Evolutionary conservation across 2,797 vertebrate species (phyloP).

Genomic region (Todus mexicanus): DNA sequence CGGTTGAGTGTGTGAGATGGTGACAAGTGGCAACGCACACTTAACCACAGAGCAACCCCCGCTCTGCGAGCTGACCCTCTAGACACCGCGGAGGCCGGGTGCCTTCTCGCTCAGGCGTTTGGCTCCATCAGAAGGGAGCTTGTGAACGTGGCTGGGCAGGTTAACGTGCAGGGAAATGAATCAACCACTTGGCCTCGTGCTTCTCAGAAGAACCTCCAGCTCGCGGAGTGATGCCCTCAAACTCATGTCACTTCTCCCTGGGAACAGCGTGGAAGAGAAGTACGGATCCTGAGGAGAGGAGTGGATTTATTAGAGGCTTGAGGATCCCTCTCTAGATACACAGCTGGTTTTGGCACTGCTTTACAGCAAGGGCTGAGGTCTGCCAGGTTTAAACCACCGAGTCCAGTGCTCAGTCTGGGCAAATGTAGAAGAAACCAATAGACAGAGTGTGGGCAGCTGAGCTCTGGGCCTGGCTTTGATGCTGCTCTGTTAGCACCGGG

Average conservation of each 20-base stretch:
- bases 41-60: background rate
- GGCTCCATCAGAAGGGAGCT: background rate
- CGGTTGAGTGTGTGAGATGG: background rate
- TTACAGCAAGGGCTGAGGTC: background rate
- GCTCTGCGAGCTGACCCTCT: background rate
- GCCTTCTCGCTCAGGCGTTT: background rate
- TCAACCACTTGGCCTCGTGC: background rate
- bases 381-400: background rate
- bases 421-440: background rate
- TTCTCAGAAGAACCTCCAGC: background rate
- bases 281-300: background rate
- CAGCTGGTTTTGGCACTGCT: background rate
- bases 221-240: background rate
- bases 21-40: background rate
- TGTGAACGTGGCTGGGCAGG: background rate
- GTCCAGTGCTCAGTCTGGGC: background rate
- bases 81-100: background rate
- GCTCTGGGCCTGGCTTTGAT: background rate
- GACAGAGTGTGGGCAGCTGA: background rate
- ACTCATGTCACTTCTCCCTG: accelerated
- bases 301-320: background rate
- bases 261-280: background rate
- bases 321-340: background rate
- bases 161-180: background rate
- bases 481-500: background rate